phyloP scores from a whole-genome alignment of 2,888 invertebrate species.

The Chirona hameri region DNA sequence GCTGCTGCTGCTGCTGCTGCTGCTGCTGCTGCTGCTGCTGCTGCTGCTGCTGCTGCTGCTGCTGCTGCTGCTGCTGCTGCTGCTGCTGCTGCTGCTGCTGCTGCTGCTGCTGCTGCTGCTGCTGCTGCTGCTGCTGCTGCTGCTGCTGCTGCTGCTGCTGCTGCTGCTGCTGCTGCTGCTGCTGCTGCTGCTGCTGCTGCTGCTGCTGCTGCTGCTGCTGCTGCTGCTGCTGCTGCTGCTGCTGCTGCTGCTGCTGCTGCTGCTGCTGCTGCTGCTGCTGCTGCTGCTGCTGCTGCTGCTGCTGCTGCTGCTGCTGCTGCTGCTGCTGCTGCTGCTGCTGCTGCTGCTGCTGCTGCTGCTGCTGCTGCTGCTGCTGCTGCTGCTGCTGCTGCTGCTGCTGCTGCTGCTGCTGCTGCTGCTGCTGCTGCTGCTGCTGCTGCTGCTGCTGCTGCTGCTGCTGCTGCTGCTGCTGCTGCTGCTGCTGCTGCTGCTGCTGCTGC shows the following conservation, averaged over 20 bases:
- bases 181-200: not conserved
- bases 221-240: not conserved
- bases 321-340: not conserved
- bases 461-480: constrained; percentile 1
- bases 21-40: constrained; percentile 8
- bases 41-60: not conserved
- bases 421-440: not conserved
- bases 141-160: not conserved
- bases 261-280: not conserved
- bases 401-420: not conserved
- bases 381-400: constrained; percentile 8
- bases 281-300: not conserved
- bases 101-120: constrained; percentile 1
- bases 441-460: constrained; percentile 4
- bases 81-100: constrained; percentile 4
- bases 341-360: not conserved
- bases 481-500: not conserved
- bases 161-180: constrained; percentile 13
- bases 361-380: not conserved
- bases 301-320: constrained; percentile 14
- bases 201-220: not conserved
- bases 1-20: not conserved
- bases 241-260: constrained; percentile 1
- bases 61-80: not conserved
- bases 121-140: not conserved